Base-by-base conservation (phyloP, 2,113 vertebrate genomes). In the Phocoena sinus region DNA sequence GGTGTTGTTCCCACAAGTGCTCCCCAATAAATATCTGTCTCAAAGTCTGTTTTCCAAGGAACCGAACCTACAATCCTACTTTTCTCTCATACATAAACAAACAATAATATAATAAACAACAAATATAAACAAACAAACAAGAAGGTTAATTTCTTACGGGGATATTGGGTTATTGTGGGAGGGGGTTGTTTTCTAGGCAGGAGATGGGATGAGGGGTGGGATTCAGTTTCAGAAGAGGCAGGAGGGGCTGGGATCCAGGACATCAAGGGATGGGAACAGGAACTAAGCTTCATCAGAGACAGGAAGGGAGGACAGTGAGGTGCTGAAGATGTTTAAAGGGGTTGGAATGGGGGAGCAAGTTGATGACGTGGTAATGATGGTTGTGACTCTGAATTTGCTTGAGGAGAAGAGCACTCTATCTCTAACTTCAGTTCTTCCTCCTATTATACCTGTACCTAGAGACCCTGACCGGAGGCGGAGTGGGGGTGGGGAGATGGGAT, bases 251-350 rank as follows among this genome's bases (percentile, higher is more conserved):
- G 62, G 58, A 87, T 47, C 8, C 41, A 44, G 53, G 85, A 41
- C 58, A 20, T 8, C 12, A n/a, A 82, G 84, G 31, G 25, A 25
- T 26, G 13, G 15, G 10, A 60, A 53, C 70, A 79, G 79, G 68
- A 60, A 26, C 20, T 23, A 8, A 70, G 68, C n/a, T 11, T 7
- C 2, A 25, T 33, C 12, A 18, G 47, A 44, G 56, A 12, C 0
- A 31, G 23, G 38, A 60, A 77, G 2, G 31, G 36, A 56, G 36
- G 12, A 18, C 36, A 31, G 20, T 0, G 31, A 60, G 31, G 63
- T 1, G 4, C 17, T 6, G 58, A 2, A 4, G 31, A 20, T 5
- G 62, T 21, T 17, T 8, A 1, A 2, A 4, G 20, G 58, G 36
- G 8, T 5, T 41, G 36, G 26, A n/a, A 14, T 3, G 10, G 21